phyloP scores from a whole-genome alignment of 2,113 vertebrate genomes.

The Cyphomyrus plagiostoma region DNA sequence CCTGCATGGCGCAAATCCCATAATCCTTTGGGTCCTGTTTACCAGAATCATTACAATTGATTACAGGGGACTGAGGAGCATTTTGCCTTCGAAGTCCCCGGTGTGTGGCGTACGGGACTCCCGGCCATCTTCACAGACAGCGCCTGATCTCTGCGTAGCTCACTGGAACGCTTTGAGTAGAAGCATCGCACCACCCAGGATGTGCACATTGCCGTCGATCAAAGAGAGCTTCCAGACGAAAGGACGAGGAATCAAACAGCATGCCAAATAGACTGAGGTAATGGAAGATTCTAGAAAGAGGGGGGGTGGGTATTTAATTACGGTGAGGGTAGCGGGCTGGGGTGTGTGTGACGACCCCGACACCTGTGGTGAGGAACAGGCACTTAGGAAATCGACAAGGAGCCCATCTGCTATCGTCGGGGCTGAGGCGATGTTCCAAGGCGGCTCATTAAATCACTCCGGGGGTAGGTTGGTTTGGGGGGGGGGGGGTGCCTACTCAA shows the following conservation, averaged over 20 bases:
- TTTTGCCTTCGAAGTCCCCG: not conserved
- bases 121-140: not conserved
- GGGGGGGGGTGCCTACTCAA: not conserved
- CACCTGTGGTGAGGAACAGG: conserved; percentile 10
- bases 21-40: not conserved
- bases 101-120: not conserved
- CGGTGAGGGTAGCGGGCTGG: not conserved
- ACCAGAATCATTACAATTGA: not conserved
- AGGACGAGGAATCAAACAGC: not conserved
- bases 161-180: not conserved
- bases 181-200: not conserved
- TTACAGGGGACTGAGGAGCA: not conserved
- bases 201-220: not conserved
- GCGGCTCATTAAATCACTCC: not conserved
- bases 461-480: not conserved
- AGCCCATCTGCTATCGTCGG: not conserved
- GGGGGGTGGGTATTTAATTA: conserved; percentile 7
- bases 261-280: not conserved
- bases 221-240: not conserved
- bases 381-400: not conserved
- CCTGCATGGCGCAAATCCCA: not conserved
- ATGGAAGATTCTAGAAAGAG: not conserved
- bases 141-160: not conserved
- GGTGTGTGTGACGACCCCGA: not conserved
- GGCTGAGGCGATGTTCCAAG: not conserved